A percentile compares a stretch with the other conserved stretches of the same genome.
phyloP scores from a whole-genome alignment of 2,113 vertebrate species.

The Ascaphus truei region DNA sequence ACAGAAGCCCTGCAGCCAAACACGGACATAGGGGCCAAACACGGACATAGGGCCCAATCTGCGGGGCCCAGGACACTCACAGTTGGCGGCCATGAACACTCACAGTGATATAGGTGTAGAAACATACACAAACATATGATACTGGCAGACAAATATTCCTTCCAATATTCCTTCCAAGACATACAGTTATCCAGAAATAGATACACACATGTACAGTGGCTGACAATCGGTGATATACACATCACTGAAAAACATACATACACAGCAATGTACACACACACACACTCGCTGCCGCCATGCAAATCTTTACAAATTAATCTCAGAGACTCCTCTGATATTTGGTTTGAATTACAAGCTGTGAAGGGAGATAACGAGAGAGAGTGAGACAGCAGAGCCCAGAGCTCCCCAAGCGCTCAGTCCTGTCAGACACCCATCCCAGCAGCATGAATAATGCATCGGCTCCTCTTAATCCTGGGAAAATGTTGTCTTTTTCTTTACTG shows the following conservation, averaged over 20 bases:
- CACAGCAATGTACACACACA: not conserved
- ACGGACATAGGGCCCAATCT: too few species aligned
- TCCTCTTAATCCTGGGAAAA: constrained; percentile 1
- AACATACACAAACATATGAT: too few species aligned
- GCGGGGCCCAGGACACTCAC: too few species aligned
- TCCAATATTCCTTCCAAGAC: not conserved
- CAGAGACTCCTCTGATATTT: constrained; percentile 56
- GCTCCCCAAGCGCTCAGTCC: constrained; percentile 26
- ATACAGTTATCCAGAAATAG: not conserved
- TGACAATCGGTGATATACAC: constrained; percentile 5
- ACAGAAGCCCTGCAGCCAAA: too few species aligned
- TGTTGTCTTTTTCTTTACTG: not conserved
- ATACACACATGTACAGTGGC: not conserved
- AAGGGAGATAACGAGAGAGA: constrained; percentile 55
- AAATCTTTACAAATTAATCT: constrained; percentile 63
- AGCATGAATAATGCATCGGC: constrained; percentile 59
- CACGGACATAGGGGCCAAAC: too few species aligned
- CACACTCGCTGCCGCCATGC: constrained; percentile 43
- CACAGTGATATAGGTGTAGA: too few species aligned
- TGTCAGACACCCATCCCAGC: constrained; percentile 31
- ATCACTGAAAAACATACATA: not conserved
- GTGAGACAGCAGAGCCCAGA: constrained; percentile 38
- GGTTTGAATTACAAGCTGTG: constrained; percentile 63
- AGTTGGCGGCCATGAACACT: too few species aligned
- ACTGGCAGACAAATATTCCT: too few species aligned